Conservation (phyloP, 2,888 invertebrate species). For the Tuberolachnus salignus region DNA sequence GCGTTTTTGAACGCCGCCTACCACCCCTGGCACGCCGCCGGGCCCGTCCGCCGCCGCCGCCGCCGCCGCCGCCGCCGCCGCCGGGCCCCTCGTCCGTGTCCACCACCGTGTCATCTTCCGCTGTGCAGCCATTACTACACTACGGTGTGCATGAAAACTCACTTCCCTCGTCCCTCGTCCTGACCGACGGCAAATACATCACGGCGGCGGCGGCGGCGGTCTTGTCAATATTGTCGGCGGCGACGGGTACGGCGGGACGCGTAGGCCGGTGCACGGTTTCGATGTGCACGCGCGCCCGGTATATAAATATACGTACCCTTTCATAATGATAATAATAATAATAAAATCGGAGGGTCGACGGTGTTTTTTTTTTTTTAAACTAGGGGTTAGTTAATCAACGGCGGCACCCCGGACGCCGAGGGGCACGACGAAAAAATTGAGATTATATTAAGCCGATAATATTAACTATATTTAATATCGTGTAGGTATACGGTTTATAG, state of each 20-base stretch:
- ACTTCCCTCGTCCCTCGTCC: not conserved
- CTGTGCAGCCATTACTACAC: not conserved
- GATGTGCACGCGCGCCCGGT: not conserved
- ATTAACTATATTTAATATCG: conserved; percentile 36
- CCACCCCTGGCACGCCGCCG: too few relatives aligned
- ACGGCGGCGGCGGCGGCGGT: not conserved
- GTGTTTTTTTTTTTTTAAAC: too few relatives aligned
- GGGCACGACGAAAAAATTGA: conserved; percentile 35
- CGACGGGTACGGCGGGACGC: not conserved
- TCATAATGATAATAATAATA: conserved; percentile 10
- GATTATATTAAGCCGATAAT: conserved; percentile 54
- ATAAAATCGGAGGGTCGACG: conserved; percentile 45
- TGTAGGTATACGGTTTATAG: too few relatives aligned
- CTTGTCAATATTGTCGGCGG: conserved; percentile 36
- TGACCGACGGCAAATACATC: conserved; percentile 20
- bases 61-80: too few relatives aligned
- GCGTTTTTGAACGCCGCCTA: conserved; percentile 28
- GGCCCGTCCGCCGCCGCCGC: too few relatives aligned
- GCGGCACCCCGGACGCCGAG: not conserved
- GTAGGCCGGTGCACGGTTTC: conserved; percentile 6
- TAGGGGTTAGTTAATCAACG: conserved; percentile 52
- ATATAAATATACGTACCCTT: conserved; percentile 21
- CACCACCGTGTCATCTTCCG: conserved; percentile 48
- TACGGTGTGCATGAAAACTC: too few relatives aligned
- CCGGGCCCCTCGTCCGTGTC: conserved; percentile 21